Conservation (phyloP, 2,888 invertebrate species). For the Melangyna quadrimaculata region DNA sequence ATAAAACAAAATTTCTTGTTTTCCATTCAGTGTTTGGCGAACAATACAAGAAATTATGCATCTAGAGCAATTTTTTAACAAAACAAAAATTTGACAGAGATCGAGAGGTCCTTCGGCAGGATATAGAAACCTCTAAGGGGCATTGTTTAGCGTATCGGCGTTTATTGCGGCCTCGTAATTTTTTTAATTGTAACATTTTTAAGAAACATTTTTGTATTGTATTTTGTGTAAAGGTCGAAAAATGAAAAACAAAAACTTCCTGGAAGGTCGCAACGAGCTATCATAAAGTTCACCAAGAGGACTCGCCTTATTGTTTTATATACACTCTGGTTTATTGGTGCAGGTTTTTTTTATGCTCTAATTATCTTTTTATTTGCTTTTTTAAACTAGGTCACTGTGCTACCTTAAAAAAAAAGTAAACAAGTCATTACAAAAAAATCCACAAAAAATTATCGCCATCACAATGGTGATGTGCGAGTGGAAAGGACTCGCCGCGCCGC, state of each 20-base stretch:
- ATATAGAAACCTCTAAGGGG: neutral
- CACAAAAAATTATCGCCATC: constrained; percentile 53
- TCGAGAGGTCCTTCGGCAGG: constrained; percentile 43
- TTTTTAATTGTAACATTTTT: constrained; percentile 70
- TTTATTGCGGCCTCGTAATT: constrained; percentile 63
- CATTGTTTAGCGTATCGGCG: constrained; percentile 25
- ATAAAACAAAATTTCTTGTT: constrained; percentile 31
- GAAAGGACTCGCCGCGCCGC: neutral
- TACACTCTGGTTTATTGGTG: constrained; percentile 47
- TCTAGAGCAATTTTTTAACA: constrained; percentile 68
- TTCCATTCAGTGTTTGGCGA: neutral
- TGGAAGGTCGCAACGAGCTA: constrained; percentile 11
- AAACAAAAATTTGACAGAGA: constrained; percentile 16
- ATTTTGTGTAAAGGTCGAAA: neutral
- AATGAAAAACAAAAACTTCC: constrained; percentile 10
- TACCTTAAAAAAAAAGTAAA: constrained; percentile 57
- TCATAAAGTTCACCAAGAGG: constrained; percentile 32
- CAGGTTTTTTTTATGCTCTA: constrained; percentile 66
- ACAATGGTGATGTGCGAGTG: neutral
- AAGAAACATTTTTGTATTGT: neutral
- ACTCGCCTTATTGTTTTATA: constrained; percentile 24
- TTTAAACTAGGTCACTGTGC: constrained; percentile 49
- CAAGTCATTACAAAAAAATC: constrained; percentile 66
- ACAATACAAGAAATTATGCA: constrained; percentile 65
- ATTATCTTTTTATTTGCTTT: constrained; percentile 70